phyloP scores from a whole-genome alignment of 2,888 invertebrate species.

The Strigamia crassipes region DNA sequence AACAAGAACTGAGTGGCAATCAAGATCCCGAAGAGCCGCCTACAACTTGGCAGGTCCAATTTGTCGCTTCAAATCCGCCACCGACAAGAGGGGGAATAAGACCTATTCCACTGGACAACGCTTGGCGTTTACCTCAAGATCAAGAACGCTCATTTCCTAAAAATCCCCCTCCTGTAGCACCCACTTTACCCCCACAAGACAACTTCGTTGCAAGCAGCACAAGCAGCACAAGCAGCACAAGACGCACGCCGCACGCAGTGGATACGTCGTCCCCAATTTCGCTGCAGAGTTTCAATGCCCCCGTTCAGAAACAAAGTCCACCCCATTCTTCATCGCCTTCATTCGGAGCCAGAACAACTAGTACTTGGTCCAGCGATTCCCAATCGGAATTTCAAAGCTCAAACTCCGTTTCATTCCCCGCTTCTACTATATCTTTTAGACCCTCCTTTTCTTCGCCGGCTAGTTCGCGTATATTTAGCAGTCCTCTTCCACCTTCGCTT shows the following conservation, averaged over 20 bases:
- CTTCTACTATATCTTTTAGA: not conserved
- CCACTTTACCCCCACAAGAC: not conserved
- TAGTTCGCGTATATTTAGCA: not conserved
- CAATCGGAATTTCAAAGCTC: not conserved
- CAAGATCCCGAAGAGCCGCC: slow-evolving; percentile 33
- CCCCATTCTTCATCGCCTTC: not conserved
- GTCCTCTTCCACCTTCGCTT: not conserved
- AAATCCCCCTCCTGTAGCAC: not conserved
- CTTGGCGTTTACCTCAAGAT: slow-evolving; percentile 29
- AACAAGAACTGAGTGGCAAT: not conserved
- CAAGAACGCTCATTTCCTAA: slow-evolving; percentile 43
- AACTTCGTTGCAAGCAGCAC: not conserved
- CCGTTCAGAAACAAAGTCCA: slow-evolving; percentile 5
- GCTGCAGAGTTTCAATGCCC: not conserved
- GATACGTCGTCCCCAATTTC: not conserved
- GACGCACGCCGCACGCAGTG: slow-evolving; percentile 29
- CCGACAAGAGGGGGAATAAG: not conserved
- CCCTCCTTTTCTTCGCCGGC: not conserved
- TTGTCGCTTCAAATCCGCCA: slow-evolving; percentile 37
- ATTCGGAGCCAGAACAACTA: slow-evolving; percentile 25
- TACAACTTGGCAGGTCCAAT: slow-evolving; percentile 40
- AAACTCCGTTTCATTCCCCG: not conserved
- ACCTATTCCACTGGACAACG: not conserved
- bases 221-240: not conserved
- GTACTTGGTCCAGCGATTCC: not conserved